Conservation (phyloP, 2,113 vertebrate species). For the Phalacrocorax aristotelis region DNA sequence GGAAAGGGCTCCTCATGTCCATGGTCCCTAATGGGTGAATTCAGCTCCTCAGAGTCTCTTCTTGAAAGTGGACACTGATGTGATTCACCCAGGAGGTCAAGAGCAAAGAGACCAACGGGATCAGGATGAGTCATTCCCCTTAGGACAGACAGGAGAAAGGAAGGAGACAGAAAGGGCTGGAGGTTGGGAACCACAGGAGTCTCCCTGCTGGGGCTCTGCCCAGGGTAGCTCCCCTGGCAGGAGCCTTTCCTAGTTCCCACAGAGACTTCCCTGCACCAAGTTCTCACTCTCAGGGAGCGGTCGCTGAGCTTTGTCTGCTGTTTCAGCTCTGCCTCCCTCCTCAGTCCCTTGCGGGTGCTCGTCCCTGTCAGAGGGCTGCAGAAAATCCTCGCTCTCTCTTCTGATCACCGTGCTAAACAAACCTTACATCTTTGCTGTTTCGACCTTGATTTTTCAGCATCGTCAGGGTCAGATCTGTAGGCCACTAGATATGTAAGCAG, state of each 20-base stretch:
- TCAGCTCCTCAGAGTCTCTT: not conserved
- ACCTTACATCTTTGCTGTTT: not conserved
- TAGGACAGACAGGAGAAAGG: not conserved
- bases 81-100: not conserved
- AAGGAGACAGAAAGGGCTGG: not conserved
- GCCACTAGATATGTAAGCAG: constrained; percentile 10
- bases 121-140: not conserved
- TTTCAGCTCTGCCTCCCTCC: not conserved
- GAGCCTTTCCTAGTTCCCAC: not conserved
- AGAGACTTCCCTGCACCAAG: not conserved
- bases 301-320: not conserved
- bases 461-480: not conserved
- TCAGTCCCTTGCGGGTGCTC: not conserved
- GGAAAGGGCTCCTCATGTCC: rapidly evolving
- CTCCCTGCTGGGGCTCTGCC: not conserved
- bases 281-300: not conserved
- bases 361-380: not conserved
- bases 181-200: not conserved
- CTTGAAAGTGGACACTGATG: not conserved
- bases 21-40: not conserved
- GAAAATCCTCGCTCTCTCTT: not conserved
- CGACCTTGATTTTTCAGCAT: constrained; percentile 29
- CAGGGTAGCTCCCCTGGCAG: not conserved
- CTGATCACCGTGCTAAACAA: not conserved
- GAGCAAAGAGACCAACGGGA: not conserved